Conservation (phyloP, 2,797 vertebrate genomes). For the Cyclopterus lumpus region DNA sequence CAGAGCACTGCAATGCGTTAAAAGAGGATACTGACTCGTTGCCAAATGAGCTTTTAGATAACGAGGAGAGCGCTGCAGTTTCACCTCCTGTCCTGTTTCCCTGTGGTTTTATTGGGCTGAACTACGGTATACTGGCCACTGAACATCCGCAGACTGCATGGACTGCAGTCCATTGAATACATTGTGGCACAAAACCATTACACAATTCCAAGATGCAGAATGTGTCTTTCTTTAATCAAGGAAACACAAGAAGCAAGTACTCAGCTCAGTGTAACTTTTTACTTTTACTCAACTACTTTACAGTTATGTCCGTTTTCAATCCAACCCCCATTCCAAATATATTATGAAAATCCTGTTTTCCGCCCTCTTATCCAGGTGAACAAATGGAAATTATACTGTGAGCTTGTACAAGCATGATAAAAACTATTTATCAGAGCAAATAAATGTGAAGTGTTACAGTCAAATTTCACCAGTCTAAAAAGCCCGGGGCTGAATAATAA, state of each 20-base stretch:
- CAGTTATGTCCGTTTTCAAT: background rate
- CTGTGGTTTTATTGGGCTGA: slow-evolving; percentile 33
- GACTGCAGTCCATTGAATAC: background rate
- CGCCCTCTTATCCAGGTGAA: background rate
- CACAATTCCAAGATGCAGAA: slow-evolving; percentile 13
- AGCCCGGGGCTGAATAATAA: background rate
- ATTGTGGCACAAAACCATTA: background rate
- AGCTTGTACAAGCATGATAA: background rate
- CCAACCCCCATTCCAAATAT: background rate
- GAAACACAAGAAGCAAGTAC: background rate
- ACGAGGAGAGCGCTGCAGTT: slow-evolving; percentile 24
- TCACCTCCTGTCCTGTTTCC: slow-evolving; percentile 32
- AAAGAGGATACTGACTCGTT: slow-evolving; percentile 44
- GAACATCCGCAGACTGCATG: background rate
- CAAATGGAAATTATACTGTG: background rate
- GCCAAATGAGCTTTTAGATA: slow-evolving; percentile 61
- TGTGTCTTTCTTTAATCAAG: background rate
- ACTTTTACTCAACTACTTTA: background rate
- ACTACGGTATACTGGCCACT: background rate
- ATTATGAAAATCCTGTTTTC: background rate
- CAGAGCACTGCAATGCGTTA: slow-evolving; percentile 44
- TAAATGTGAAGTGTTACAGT: background rate
- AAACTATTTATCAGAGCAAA: background rate
- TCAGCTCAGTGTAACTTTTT: background rate
- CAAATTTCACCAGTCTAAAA: background rate